phyloP scores from a whole-genome alignment of 2,797 vertebrate genomes.

The Peromyscus attwateri region DNA sequence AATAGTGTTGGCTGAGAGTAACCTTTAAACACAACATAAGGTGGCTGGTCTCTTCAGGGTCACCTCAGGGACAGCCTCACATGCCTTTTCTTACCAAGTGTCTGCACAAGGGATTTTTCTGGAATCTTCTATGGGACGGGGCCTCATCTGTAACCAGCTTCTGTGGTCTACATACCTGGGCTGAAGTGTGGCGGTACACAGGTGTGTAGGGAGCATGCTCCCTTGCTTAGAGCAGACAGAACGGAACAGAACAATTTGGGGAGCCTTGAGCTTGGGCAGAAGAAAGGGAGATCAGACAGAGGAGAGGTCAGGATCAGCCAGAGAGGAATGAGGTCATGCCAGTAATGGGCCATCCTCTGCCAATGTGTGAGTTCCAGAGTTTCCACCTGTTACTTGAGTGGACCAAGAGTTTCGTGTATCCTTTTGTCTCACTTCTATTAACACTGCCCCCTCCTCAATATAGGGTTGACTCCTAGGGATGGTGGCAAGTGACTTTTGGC shows the following conservation, averaged over 20 bases:
- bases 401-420: background rate
- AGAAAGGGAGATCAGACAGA: background rate
- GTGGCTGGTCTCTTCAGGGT: background rate
- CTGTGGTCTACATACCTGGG: background rate
- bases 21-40: background rate
- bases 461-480: background rate
- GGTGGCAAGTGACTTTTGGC: background rate
- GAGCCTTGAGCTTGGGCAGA: background rate
- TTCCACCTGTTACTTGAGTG: too few relatives aligned
- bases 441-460: accelerated
- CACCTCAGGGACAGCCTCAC: background rate
- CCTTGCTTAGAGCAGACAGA: background rate
- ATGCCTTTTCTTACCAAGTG: background rate
- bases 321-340: background rate
- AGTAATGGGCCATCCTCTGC: background rate
- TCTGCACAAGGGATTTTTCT: background rate
- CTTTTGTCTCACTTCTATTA: background rate
- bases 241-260: background rate
- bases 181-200: background rate
- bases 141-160: background rate
- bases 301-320: background rate
- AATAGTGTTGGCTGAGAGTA: background rate
- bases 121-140: background rate
- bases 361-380: accelerated
- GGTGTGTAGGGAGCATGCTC: accelerated